phyloP scores from a whole-genome alignment of 2,888 invertebrate species.

The Ichneumoninae sp. region DNA sequence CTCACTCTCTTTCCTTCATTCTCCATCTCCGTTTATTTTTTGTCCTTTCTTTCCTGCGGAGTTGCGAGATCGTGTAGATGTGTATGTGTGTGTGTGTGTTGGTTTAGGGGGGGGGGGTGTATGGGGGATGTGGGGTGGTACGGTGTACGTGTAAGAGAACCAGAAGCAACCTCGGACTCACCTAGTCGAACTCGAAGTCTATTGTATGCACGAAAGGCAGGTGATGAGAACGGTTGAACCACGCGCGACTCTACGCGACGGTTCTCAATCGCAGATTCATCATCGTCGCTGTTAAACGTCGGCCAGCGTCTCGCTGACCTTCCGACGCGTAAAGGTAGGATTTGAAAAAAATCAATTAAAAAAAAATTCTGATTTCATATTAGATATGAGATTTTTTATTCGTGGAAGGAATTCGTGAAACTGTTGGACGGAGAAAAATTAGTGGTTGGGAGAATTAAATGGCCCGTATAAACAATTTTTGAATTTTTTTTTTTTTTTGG shows the following conservation, averaged over 20 bases:
- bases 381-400: too few species aligned
- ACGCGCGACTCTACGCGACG: conserved; percentile 78
- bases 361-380: too few species aligned
- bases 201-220: conserved; percentile 82
- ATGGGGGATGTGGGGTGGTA: conserved; percentile 33
- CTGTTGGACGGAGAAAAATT: too few species aligned
- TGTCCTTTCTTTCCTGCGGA: conserved; percentile 51
- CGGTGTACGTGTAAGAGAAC: conserved; percentile 59
- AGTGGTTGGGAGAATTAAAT: too few species aligned
- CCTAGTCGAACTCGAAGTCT: conserved; percentile 77
- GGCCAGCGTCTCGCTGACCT: neutral
- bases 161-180: conserved; percentile 76
- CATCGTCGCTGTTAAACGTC: neutral
- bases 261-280: conserved; percentile 65
- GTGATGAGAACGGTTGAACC: conserved; percentile 84
- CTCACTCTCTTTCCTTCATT: conserved; percentile 15
- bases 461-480: too few species aligned
- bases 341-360: too few species aligned
- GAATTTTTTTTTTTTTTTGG: too few species aligned
- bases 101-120: neutral
- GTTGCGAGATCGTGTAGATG: conserved; percentile 28
- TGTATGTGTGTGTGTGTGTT: neutral
- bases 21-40: neutral
- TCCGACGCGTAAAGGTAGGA: too few species aligned
- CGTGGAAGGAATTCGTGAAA: too few species aligned